Percentiles rank a stretch among this genome's conserved stretches.
Conservation (phyloP, 1,140 invertebrate species). For the Myzus persicae region DNA sequence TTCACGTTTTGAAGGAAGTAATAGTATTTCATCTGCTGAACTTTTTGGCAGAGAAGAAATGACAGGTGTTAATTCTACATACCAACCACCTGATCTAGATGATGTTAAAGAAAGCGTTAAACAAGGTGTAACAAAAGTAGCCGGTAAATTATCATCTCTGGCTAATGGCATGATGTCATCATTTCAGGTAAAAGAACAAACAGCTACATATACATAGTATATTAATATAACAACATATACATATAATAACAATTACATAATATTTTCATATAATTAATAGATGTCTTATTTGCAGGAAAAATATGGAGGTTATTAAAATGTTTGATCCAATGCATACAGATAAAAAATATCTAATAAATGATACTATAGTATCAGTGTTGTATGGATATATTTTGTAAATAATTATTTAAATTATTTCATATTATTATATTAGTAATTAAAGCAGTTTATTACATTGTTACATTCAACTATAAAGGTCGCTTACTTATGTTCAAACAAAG, state of each 20-base stretch:
- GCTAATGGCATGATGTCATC: constrained; percentile 94
- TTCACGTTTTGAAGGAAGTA: constrained; percentile 85
- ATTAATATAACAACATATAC: neutral
- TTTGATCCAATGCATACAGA: neutral
- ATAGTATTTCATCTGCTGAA: constrained; percentile 94
- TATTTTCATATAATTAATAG: neutral
- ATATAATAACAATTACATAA: too few relatives aligned
- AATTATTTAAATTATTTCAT: neutral
- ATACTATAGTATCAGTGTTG: neutral
- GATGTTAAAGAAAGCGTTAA: constrained; percentile 96
- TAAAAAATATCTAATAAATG: neutral
- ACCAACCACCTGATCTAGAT: constrained; percentile 78
- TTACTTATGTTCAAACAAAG: neutral
- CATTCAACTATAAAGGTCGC: neutral
- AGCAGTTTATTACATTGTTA: constrained; percentile 25
- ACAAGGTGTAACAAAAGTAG: constrained; percentile 96
- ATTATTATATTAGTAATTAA: constrained; percentile 21
- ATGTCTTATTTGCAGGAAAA: constrained; percentile 42
- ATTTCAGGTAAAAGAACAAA: constrained; percentile 73
- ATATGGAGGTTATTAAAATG: constrained; percentile 54
- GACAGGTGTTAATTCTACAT: constrained; percentile 63
- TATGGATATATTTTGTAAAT: constrained; percentile 13
- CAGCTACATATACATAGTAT: neutral
- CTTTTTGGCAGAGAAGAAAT: constrained; percentile 80
- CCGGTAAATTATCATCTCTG: constrained; percentile 89